Evolutionary conservation across 1,140 invertebrate species (phyloP), one percentile per base, ranked within the genome.

Genomic region (Grapholita molesta): DNA sequence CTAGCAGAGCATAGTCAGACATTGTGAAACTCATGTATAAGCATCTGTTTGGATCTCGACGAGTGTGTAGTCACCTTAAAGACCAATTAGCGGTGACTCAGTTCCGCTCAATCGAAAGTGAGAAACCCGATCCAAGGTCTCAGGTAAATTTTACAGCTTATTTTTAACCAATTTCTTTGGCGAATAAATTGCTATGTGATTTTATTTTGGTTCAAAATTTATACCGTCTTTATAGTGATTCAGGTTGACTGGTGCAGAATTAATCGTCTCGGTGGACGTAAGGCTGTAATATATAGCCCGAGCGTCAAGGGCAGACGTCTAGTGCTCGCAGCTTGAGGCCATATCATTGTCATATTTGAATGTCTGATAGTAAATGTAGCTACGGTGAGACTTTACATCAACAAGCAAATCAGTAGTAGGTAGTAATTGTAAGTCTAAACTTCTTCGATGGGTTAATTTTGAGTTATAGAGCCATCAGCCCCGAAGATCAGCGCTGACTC

Each of bases 161-260:
- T 61, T 61, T 61, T 61, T 12, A 61, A 25, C 53, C 53, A 61
- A 61, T 61, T 61, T 61, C 55, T 61, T 61, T 28, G 55, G 24
- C 25, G 55, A 61, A 28, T 61, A 61, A 61, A 61, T 25, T 61
- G 24, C 24, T 61, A 61, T 61, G 25, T 28, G 28, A 30, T 61
- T 61, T 61, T 61, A 61, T 61, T 61, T 61, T 28, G 25, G 28
- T 61, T 61, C 25, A 61, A 61, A 61, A 61, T 61, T 61, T 61
- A 61, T 61, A 61, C n/a, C 55, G 55, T 61, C 55, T 61, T 61
- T 61, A 61, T 28, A 28, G 55, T 61, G 55, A 61, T 61, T 61
- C 55, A 61, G 55, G 55, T 61, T 28, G 55, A 61, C 55, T 25
- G 12, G 55, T 61, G 24, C 25, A 30, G 28, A 18, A 61, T 61